These are phyloP conservation scores for Tenthredo amoena DNA, from an alignment of 2,888 invertebrate species.

Conservation along the genomic window DNA sequence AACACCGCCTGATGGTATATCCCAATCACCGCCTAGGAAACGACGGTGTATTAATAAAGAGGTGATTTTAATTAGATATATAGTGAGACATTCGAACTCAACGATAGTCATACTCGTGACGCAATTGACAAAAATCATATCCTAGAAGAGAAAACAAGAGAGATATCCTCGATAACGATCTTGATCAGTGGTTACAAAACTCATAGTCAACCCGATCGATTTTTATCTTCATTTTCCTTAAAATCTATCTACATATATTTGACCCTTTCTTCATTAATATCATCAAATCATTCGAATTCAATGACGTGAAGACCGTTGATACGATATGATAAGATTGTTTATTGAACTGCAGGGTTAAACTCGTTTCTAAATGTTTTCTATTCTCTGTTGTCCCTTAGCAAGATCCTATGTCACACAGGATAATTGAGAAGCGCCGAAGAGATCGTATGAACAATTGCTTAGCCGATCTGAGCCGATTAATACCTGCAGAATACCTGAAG, in stretches of 20 bases:
- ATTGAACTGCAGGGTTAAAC: background rate
- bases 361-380: slow-evolving; percentile 14
- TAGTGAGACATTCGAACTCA: background rate
- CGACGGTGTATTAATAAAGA: slow-evolving; percentile 74
- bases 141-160: background rate
- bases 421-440: slow-evolving; percentile 96
- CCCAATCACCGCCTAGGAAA: slow-evolving; percentile 71
- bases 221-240: background rate
- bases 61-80: slow-evolving; percentile 64
- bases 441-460: slow-evolving; percentile 99
- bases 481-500: slow-evolving; percentile 95
- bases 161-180: background rate
- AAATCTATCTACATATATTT: background rate
- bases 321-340: too few species aligned
- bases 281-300: too few species aligned
- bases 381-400: slow-evolving; percentile 80
- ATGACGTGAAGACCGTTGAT: too few species aligned
- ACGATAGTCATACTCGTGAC: background rate
- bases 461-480: slow-evolving; percentile 94
- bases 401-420: slow-evolving; percentile 98
- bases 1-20: slow-evolving; percentile 64
- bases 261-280: background rate
- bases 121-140: background rate
- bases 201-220: background rate
- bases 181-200: background rate